Conservation (phyloP, 2,797 vertebrate genomes). For the Sebastes flavidus region DNA sequence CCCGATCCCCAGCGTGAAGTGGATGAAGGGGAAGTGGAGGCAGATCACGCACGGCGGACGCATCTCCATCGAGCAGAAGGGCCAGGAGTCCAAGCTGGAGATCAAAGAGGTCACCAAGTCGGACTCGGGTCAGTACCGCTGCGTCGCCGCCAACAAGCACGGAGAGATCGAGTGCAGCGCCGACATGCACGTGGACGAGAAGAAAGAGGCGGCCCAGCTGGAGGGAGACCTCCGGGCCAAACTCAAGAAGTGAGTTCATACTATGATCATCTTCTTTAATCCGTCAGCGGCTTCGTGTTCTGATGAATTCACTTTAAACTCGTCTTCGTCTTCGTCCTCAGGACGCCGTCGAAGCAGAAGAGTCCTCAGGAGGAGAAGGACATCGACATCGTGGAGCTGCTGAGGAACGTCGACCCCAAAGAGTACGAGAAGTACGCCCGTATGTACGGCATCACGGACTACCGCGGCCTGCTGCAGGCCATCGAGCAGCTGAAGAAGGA, state of each 20-base stretch:
- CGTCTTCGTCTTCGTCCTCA: slow-evolving; percentile 50
- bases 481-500: slow-evolving; percentile 94
- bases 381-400: slow-evolving; percentile 95
- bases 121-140: slow-evolving; percentile 94
- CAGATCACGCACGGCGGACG: slow-evolving; percentile 95
- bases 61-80: slow-evolving; percentile 90
- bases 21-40: slow-evolving; percentile 99
- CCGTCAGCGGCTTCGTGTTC: background rate
- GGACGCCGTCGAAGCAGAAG: slow-evolving; percentile 93
- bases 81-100: slow-evolving; percentile 92
- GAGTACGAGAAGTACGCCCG: slow-evolving; percentile 99
- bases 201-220: slow-evolving; percentile 79
- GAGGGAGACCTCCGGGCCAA: slow-evolving; percentile 94
- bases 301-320: background rate
- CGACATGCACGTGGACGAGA: slow-evolving; percentile 91
- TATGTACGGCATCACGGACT: slow-evolving; percentile 99
- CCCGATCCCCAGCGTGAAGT: slow-evolving; percentile 96
- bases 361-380: slow-evolving; percentile 92
- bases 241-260: slow-evolving; percentile 91
- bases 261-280: background rate
- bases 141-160: slow-evolving; percentile 92
- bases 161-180: slow-evolving; percentile 94
- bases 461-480: slow-evolving; percentile 96
- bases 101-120: slow-evolving; percentile 94
- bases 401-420: slow-evolving; percentile 98